Evolutionary conservation across 2,113 vertebrate species (phyloP), one percentile per base, ranked within the genome.

Genomic region (Sorex fumeus): DNA sequence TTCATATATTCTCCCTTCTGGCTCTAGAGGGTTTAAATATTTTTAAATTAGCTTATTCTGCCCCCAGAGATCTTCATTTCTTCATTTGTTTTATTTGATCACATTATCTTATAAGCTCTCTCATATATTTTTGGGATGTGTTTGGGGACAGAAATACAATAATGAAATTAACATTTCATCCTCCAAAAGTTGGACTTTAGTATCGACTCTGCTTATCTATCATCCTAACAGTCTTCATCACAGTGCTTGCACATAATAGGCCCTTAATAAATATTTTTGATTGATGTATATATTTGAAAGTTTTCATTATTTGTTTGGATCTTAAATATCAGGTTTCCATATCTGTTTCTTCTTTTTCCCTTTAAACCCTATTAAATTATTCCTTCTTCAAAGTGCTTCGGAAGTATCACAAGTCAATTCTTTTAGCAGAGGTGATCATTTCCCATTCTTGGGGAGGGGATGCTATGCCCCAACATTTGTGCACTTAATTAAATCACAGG

Each of bases 31-130:
- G 74, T 82, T 96, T 96, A 96, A 95, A 94, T 96, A 96, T 96
- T 96, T 97, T 94, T 94, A 96, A 96, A 96, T 96, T 96, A 96
- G 84, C 87, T 93, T 69, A 72, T 57, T 92, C 69, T 91, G 30
- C 88, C 93, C 72, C 87, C 60, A 93, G 83, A 96, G 78, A 83
- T 94, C 83, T 94, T 94, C 76, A 85, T 94, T 95, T 95, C 91
- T 93, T 97, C 91, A 91, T 96, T 96, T 93, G 94, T 96, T 97
- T 95, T 96, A 93, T 93, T 96, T 96, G 89, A 96, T 93, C 95
- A 95, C 43, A 96, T 97, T 96, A 96, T 36, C 81, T 95, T 87
- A 89, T 91, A 92, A 96, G 87, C 82, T 62, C 62, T 87, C 64
- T 94, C 94, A 96, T 95, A 93, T 93, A 94, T 93, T 96, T 96